Percentiles rank a stretch among this genome's conserved stretches.
phyloP scores from a whole-genome alignment of 2,113 vertebrate genomes.

The Chrysochloris asiatica region DNA sequence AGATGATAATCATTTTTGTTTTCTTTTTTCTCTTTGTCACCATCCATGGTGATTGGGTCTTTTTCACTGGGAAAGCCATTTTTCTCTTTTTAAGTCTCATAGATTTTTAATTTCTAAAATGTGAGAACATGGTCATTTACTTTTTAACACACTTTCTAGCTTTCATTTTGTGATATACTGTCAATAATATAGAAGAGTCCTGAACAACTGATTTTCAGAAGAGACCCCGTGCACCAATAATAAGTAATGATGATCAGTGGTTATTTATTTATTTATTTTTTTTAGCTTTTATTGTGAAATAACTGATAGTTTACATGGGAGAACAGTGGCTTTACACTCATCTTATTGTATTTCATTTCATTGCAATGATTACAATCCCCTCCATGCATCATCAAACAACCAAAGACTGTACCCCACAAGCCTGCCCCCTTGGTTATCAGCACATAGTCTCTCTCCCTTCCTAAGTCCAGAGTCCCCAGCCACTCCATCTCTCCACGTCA shows the following conservation, averaged over 20 bases:
- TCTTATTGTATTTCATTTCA: too few species aligned
- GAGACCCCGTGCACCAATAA: constrained; percentile 8
- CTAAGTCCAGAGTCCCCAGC: too few species aligned
- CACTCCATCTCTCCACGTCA: too few species aligned
- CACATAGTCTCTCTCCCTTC: too few species aligned
- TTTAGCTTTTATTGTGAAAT: too few species aligned
- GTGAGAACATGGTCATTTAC: constrained; percentile 50
- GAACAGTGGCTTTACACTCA: too few species aligned
- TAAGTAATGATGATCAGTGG: neutral
- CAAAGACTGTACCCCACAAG: too few species aligned
- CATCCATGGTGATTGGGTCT: constrained; percentile 17
- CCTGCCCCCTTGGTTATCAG: too few species aligned
- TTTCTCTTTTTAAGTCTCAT: constrained; percentile 51
- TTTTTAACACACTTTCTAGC: constrained; percentile 2
- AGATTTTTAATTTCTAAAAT: constrained; percentile 65
- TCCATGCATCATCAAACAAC: too few species aligned
- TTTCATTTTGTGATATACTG: constrained; percentile 59
- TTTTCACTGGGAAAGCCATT: constrained; percentile 57
- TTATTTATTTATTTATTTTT: too few species aligned
- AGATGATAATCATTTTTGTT: constrained; percentile 21
- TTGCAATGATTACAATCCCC: too few species aligned
- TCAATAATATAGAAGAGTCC: constrained; percentile 48
- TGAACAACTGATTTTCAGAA: constrained; percentile 51
- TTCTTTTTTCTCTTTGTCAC: constrained; percentile 55
- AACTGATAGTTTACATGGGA: too few species aligned